Evolutionary conservation across 1,140 invertebrate species (phyloP).

Genomic region (Goniozus legneri): DNA sequence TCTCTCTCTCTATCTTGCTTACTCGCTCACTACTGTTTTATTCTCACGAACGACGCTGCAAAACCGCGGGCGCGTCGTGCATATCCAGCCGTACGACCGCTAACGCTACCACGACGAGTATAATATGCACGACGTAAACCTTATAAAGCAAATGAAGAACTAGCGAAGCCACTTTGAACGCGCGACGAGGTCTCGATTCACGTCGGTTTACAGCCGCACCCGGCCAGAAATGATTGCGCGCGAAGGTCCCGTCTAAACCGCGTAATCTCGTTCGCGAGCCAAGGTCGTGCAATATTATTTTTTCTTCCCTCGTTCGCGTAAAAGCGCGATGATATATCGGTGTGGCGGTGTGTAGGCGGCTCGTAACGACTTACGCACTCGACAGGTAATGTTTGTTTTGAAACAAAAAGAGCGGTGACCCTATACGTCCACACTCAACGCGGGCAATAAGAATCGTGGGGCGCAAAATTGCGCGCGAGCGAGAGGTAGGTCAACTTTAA

Average conservation of each 20-base stretch:
- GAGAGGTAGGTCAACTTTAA: conserved; percentile 6
- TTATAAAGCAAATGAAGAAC: conserved; percentile 17
- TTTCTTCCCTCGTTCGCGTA: no score
- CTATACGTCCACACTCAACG: neutral
- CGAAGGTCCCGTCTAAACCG: no score
- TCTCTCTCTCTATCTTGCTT: no score
- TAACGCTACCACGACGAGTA: conserved; percentile 15
- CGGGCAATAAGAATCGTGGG: neutral
- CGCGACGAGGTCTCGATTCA: no score
- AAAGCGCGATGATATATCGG: no score
- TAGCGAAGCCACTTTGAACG: conserved; percentile 15
- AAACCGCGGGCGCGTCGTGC: neutral
- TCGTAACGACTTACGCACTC: neutral
- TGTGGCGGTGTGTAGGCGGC: neutral
- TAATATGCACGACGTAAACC: neutral
- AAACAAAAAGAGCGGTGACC: neutral
- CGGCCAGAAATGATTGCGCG: neutral
- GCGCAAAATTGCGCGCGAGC: neutral
- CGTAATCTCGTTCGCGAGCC: no score
- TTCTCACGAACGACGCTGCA: no score
- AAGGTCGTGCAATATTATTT: no score
- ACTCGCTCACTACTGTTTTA: no score
- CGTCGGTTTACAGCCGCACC: neutral
- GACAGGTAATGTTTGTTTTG: neutral
- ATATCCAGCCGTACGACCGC: conserved; percentile 7